These are phyloP conservation scores for Dasyurus viverrinus DNA, from an alignment of 2,113 vertebrate genomes.

Conservation along the genomic window DNA sequence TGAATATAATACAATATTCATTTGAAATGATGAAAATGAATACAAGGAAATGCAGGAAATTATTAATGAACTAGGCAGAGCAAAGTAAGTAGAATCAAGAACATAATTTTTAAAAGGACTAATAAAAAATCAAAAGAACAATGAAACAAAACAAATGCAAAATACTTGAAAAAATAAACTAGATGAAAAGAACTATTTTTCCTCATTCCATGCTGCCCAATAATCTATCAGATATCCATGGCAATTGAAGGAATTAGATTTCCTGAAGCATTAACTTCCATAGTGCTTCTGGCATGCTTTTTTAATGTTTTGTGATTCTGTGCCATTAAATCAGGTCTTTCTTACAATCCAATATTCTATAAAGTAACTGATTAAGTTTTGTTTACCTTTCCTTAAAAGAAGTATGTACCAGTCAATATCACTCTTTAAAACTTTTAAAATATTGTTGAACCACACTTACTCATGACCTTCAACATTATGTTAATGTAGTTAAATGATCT, in stretches of 20 bases:
- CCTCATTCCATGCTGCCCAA: neutral
- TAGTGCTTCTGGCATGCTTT: neutral
- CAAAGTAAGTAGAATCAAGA: neutral
- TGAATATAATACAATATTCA: neutral
- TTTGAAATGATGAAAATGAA: neutral
- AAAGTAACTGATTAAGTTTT: conserved; percentile 43
- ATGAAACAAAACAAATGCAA: neutral
- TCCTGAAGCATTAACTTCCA: neutral
- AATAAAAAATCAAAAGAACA: neutral
- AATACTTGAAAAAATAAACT: neutral
- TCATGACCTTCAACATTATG: conserved; percentile 85
- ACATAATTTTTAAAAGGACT: neutral
- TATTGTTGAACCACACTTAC: conserved; percentile 73
- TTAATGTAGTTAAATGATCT: conserved; percentile 86
- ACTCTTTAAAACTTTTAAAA: conserved; percentile 69
- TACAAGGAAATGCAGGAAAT: neutral
- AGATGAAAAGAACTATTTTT: neutral
- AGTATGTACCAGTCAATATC: conserved; percentile 9
- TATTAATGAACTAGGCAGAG: neutral
- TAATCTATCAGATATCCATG: neutral
- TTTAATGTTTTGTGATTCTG: conserved; percentile 23
- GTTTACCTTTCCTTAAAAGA: conserved; percentile 25
- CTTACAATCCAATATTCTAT: neutral
- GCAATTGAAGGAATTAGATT: neutral
- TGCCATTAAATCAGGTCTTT: neutral